Evolutionary conservation across 2,113 vertebrate genomes (phyloP), one percentile per base, ranked within the genome.

Genomic region (Hippocampus guttulatus): DNA sequence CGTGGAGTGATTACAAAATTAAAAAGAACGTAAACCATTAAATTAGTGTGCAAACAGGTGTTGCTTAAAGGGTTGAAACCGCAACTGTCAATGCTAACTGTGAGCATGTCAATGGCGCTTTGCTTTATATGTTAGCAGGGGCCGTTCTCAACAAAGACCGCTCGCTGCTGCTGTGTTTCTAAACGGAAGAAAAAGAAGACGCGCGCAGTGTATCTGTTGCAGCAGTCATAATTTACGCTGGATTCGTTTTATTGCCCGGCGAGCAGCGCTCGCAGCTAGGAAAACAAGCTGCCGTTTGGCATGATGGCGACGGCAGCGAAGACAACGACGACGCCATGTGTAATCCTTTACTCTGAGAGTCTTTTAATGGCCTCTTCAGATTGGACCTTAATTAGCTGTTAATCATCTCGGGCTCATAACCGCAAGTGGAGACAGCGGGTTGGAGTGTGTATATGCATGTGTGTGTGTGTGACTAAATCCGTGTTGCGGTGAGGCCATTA

Each of bases 371-470:
- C 80, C 75, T 86, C 80, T 89, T 89, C 90, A 92, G 92, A 91
- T 91, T 93, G 91, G 80, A 79, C 78, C 81, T 89, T 93, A 93
- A 93, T 93, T 92, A 92, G 89, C 90, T 91, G 89, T 91, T 92
- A 92, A 93, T 92, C 89, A 92, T 92, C 88, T 90, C 85, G 85
- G 89, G 83, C 90, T 92, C 91, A 92, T 89, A 89, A 92, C 84
- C 84, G 82, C 81, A 79, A 68, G 64, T 47, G 83, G 75, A 87
- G 88, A 89, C 88, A 88, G 88, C 86, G 82, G 83, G 88, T 80
- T 69, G 43, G 80, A 79, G 83, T 88, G 84, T 77, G 79, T 73
- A 61, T 78, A 74, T 77, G 77, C 61, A 18, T 77, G 84, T 80
- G 23, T 49, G 64, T 75, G 71, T 78, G 83, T 23, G 52, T 11